Base-by-base conservation (phyloP, 2,113 vertebrate genomes). In the Lampris megalopsis region DNA sequence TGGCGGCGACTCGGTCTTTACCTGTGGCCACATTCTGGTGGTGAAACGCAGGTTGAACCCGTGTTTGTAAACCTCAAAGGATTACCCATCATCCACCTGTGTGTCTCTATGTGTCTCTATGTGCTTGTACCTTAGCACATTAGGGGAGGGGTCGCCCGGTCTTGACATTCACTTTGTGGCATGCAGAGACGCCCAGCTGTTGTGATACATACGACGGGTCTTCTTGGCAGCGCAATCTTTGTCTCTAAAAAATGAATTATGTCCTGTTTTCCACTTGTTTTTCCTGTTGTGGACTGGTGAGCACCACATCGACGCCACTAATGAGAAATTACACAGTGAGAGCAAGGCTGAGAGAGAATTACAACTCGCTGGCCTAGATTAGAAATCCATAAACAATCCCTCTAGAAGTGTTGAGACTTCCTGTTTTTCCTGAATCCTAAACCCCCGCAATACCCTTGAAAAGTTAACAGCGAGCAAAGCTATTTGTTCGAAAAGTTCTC, bases 401-500 rank as follows among this genome's bases (percentile, higher is more conserved):
- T 77, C 50, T 75, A 68, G 77, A 83, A 85, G 80, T 80, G 73
- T 73, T 72, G 3, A 70, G 81, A 83, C 77, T 83, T 89, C 77
- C 84, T 84, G 64, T 86, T 87, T 24, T 79, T n/a, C 53, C 70
- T 58, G 67, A 79, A 65, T 68, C 74, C 75, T 24, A 24, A 43
- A 76, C 62, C 75, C 75, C 54, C 50, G 60, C 3, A 45, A 48
- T 88, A 87, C 84, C 89, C 89, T 92, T 92, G 91, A 90, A 88
- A 92, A 88, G 89, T 91, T 76, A 83, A 69, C 72, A 54, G 75
- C 42, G 84, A 77, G 61, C 56, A 52, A 70, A 86, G 64, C 75
- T 80, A 82, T 82, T 84, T 90, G 79, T 86, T 88, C 70, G 71
- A 73, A 91, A 93, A 94, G 87, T 91, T 92, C 35, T 85, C 79